A percentile compares a stretch with the other conserved stretches of the same genome.
These are phyloP conservation scores for Araneus ventricosus DNA, from an alignment of 1,140 invertebrate genomes.

Conservation along the genomic window DNA sequence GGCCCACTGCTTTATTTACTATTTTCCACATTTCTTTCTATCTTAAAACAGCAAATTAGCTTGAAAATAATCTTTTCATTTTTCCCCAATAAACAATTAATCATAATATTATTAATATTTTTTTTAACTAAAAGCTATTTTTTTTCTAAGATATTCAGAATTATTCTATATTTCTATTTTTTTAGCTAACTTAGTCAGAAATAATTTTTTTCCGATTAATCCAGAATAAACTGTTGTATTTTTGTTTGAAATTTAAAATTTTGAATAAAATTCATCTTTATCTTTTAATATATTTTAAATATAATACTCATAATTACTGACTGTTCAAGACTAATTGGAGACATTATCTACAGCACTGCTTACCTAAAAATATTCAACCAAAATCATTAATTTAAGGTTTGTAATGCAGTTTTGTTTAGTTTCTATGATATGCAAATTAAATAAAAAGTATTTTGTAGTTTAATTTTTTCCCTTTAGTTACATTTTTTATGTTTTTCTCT, in stretches of 20 bases:
- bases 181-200: neutral
- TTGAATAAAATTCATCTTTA: neutral
- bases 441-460: neutral
- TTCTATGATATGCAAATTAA: neutral
- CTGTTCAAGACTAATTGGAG: neutral
- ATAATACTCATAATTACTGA: neutral
- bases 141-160: too few relatives aligned
- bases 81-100: neutral
- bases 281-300: neutral
- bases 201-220: too few relatives aligned
- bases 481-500: conserved; percentile 53
- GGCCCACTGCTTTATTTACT: too few relatives aligned
- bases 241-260: too few relatives aligned
- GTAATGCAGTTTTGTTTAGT: neutral
- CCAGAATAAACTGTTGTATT: too few relatives aligned
- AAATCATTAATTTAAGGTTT: conserved; percentile 36
- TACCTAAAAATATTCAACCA: neutral
- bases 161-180: too few relatives aligned
- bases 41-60: too few relatives aligned
- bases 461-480: conserved; percentile 14
- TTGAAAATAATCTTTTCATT: too few relatives aligned
- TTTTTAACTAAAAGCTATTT: too few relatives aligned
- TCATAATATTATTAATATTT: neutral
- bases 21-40: too few relatives aligned
- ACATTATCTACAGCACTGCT: neutral